These are phyloP conservation scores for Halocaridina rubra DNA, from an alignment of 2,888 invertebrate genomes.

Conservation along the genomic window DNA sequence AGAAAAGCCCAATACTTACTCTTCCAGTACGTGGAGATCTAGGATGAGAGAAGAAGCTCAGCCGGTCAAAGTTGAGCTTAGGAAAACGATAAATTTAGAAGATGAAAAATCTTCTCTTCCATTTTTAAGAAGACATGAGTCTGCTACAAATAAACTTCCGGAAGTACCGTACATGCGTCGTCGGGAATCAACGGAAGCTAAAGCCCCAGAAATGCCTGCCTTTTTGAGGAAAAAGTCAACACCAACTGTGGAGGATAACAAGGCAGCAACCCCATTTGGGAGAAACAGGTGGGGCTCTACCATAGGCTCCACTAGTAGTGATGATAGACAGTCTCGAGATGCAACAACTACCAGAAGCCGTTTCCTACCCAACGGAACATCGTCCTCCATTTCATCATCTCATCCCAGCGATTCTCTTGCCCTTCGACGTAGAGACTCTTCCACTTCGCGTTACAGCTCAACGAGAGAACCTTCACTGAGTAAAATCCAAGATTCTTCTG, in stretches of 20 bases:
- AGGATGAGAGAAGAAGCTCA: too few relatives aligned
- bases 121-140: slow-evolving; percentile 28
- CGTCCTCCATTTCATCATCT: neutral
- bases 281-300: slow-evolving; percentile 23
- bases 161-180: slow-evolving; percentile 5
- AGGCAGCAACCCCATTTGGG: neutral
- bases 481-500: too few relatives aligned
- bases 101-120: slow-evolving; percentile 18
- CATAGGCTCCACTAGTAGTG: neutral
- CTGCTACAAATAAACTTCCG: neutral
- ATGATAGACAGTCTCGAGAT: neutral
- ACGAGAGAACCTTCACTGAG: neutral
- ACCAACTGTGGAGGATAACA: slow-evolving; percentile 1
- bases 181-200: slow-evolving; percentile 28
- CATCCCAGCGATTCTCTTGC: slow-evolving; percentile 24
- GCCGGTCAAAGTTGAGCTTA: neutral
- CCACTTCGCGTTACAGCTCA: slow-evolving; percentile 10
- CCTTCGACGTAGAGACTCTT: slow-evolving; percentile 12
- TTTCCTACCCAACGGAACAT: neutral
- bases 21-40: too few relatives aligned
- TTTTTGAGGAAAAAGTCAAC: slow-evolving; percentile 9
- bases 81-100: neutral
- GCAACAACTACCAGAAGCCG: neutral
- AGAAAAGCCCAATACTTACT: too few relatives aligned
- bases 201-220: slow-evolving; percentile 15